Evolutionary conservation across 2,113 vertebrate genomes (phyloP).

Genomic region (Romanogobio albipinnatus): DNA sequence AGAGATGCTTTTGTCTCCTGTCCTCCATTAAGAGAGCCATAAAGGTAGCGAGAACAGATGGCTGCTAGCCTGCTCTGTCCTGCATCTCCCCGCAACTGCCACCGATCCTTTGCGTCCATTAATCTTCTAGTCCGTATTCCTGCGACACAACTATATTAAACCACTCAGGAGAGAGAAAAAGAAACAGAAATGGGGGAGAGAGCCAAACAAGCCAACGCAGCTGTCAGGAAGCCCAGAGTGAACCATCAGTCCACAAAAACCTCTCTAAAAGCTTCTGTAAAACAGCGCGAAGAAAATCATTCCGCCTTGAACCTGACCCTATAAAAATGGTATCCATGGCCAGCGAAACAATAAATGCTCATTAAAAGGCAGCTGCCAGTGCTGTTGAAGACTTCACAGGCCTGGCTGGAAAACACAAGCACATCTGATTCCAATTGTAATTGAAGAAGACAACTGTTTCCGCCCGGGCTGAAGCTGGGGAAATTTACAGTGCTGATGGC

Average conservation of each 20-base stretch:
- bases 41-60: conserved; percentile 96
- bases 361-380: conserved; percentile 74
- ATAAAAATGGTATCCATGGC: conserved; percentile 70
- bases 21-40: conserved; percentile 90
- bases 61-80: conserved; percentile 88
- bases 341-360: conserved; percentile 73
- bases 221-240: conserved; percentile 90
- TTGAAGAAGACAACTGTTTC: conserved; percentile 72
- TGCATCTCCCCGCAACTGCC: conserved; percentile 93
- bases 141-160: conserved; percentile 96
- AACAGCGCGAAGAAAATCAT: conserved; percentile 82
- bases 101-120: conserved; percentile 93
- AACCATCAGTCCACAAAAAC: conserved; percentile 80
- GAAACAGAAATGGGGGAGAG: conserved; percentile 43
- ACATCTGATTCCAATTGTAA: conserved; percentile 78
- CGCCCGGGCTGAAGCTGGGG: conserved; percentile 58
- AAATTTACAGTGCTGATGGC: conserved; percentile 62
- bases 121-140: conserved; percentile 96
- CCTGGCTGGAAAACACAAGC: conserved; percentile 72
- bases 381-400: conserved; percentile 65
- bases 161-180: conserved; percentile 72
- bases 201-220: conserved; percentile 81
- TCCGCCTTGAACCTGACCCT: conserved; percentile 79
- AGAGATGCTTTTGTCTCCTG: conserved; percentile 29
- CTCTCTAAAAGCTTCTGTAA: conserved; percentile 84